These are phyloP conservation scores for Tetranychus truncatus DNA, from an alignment of 2,888 invertebrate genomes.

Conservation along the genomic window DNA sequence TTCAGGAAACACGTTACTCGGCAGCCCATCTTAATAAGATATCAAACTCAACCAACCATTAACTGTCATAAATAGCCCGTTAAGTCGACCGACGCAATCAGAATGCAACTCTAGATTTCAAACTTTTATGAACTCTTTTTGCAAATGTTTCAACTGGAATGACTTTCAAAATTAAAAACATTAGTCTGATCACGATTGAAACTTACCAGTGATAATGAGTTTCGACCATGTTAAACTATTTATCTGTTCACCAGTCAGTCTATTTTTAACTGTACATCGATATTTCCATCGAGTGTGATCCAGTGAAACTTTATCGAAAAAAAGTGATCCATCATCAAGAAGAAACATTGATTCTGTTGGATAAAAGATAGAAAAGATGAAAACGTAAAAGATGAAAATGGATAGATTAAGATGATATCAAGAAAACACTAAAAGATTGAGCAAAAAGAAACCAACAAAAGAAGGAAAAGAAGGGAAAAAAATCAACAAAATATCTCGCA, in stretches of 20 bases:
- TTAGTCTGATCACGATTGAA: background rate
- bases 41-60: no score
- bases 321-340: conserved; percentile 21
- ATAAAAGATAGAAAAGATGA: background rate
- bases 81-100: no score
- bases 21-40: no score
- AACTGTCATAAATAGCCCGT: no score
- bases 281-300: conserved; percentile 30
- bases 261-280: conserved; percentile 32
- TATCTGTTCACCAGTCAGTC: conserved; percentile 31
- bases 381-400: background rate
- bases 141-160: no score
- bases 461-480: background rate
- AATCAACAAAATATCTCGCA: background rate
- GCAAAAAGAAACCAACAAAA: background rate
- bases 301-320: conserved; percentile 36
- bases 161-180: no score
- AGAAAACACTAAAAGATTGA: no score
- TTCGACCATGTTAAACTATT: conserved; percentile 30
- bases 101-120: no score
- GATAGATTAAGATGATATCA: no score
- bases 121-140: no score
- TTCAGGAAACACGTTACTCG: no score
- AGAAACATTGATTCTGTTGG: background rate
- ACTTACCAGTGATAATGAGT: conserved; percentile 24